A percentile compares a stretch with the other conserved stretches of the same genome.
phyloP scores from a whole-genome alignment of 1,140 invertebrate species.

The Pollicipes pollicipes region DNA sequence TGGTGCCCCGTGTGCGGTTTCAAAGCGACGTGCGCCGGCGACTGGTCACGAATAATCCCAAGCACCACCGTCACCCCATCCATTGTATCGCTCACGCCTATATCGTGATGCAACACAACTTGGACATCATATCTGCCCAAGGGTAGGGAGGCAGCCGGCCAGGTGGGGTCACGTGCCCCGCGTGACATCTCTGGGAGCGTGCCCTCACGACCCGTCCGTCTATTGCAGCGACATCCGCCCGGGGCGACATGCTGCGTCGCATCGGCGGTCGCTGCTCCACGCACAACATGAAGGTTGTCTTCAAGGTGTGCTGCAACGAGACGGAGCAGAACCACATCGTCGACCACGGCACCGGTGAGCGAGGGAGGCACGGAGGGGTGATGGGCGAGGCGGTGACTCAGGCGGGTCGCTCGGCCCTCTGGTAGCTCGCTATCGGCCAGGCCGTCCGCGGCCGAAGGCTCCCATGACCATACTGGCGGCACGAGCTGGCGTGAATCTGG shows the following conservation, averaged over 20 bases:
- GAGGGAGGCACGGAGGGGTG: no score
- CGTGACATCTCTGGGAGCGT: not conserved
- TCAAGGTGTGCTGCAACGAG: constrained; percentile 45
- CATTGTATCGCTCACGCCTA: not conserved
- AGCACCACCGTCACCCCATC: not conserved
- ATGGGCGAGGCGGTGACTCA: no score
- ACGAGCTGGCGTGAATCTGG: no score
- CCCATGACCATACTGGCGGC: no score
- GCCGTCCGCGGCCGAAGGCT: no score
- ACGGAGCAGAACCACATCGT: not conserved
- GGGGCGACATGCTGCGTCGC: constrained; percentile 71
- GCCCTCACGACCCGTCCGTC: constrained; percentile 7
- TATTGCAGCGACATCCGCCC: constrained; percentile 57
- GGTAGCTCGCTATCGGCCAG: no score
- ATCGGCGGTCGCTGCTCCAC: constrained; percentile 75
- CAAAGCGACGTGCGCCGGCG: no score
- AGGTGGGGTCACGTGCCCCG: no score
- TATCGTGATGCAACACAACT: no score
- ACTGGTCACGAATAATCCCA: not conserved
- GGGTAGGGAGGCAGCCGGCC: no score
- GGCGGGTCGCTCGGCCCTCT: no score
- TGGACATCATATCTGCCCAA: not conserved
- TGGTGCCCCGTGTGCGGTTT: no score
- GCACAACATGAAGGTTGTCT: constrained; percentile 90
- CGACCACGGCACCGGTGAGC: not conserved